Evolutionary conservation across 2,113 vertebrate species (phyloP).

Genomic region (Rhynchomys soricoides): DNA sequence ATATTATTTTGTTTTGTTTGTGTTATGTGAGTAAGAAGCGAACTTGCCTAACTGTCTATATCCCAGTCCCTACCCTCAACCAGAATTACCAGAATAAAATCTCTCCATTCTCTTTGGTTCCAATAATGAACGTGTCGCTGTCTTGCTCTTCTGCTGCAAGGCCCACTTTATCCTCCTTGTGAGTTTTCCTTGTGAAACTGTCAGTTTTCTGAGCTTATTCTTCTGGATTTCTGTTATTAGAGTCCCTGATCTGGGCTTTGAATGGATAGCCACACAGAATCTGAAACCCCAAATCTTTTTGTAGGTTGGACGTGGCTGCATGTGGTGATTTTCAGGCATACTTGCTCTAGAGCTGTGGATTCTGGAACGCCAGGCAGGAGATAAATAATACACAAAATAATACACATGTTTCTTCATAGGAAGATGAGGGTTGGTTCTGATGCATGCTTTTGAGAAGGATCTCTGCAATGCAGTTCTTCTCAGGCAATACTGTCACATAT

Average conservation of each 20-base stretch:
- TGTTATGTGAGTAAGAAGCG: too few relatives aligned
- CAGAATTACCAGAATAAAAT: background rate
- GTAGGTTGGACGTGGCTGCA: accelerated
- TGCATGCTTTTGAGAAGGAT: background rate
- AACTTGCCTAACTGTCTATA: background rate
- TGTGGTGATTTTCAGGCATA: too few relatives aligned
- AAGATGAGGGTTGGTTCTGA: accelerated
- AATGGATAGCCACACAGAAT: background rate
- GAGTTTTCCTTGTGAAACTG: too few relatives aligned
- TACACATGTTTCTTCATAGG: background rate
- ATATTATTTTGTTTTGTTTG: background rate
- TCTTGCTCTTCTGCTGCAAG: too few relatives aligned
- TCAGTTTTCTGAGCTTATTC: background rate
- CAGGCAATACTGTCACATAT: background rate
- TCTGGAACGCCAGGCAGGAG: background rate
- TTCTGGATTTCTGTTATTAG: background rate
- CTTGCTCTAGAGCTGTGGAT: background rate
- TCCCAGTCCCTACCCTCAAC: accelerated
- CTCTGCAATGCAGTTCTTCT: background rate
- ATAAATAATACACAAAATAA: background rate
- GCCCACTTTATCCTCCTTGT: background rate
- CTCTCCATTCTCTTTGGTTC: background rate
- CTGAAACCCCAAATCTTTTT: background rate
- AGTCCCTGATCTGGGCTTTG: background rate
- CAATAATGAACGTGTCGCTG: background rate